Evolutionary conservation across 1,140 invertebrate genomes (phyloP), one percentile per base, ranked within the genome.

Genomic region (Monochamus saltuarius): DNA sequence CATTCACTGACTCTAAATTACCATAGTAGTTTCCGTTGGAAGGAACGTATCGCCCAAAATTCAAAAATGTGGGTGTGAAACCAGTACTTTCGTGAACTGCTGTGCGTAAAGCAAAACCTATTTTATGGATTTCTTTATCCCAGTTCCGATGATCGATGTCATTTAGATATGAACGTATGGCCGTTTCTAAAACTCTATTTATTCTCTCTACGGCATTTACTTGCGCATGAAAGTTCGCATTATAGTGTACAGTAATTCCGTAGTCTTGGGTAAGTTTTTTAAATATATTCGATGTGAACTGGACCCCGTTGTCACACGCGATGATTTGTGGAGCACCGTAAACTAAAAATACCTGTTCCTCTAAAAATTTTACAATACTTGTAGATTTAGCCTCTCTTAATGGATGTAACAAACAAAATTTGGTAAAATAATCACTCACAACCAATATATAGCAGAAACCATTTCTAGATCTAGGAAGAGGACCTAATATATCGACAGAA

Each of bases 401-500:
- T 10, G 59, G 59, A 17, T 38, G 42, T 9, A 59, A 10, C 3
- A 65, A 34, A 19, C 61, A 11, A 63, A 67, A 37, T 66, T 71
- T 35, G 57, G 67, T 42, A 10, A 56, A 57, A 49, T 43, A 59
- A 36, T 76, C 72, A 29, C 43, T 49, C 7, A 75, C 50, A 7
- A 78, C 74, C 4, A 79, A 46, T 9, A 78, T 61, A 62, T 73
- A 77, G 13, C 56, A 64, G 56, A 72, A 69, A 4, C 66, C 65
- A 19, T 34, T 38, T 2, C 39, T 35, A 7, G 64, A 74, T 13
- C 49, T 34, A 1, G 69, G 66, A 14, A 75, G 57, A 10, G 73
- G 68, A 10, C 72, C 66, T 69, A 79, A 52, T 73, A 83, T 56
- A 74, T 79, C 57, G 1, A 72, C 46, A 1, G 68, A 62, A 11